Evolutionary conservation across 2,888 invertebrate species (phyloP).

Genomic region (Hydroisotoma schaefferi): DNA sequence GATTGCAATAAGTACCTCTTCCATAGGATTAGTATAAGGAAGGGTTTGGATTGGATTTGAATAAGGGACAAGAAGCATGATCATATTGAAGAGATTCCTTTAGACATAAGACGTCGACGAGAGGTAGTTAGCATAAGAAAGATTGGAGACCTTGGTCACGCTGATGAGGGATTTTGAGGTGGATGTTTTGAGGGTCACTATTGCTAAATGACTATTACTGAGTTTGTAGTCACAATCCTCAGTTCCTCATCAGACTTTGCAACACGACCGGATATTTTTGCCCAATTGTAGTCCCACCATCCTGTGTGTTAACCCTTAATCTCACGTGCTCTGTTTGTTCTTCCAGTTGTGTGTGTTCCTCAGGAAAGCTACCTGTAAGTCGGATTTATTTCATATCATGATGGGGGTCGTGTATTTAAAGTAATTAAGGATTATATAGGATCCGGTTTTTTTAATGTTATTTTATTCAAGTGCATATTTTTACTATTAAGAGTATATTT

Average conservation of each 20-base stretch:
- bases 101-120: neutral
- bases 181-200: constrained; percentile 47
- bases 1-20: constrained; percentile 1
- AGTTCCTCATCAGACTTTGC: constrained; percentile 43
- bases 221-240: constrained; percentile 36
- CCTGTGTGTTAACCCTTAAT: constrained; percentile 2
- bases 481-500: no score
- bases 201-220: constrained; percentile 43
- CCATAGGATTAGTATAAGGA: neutral
- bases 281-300: neutral
- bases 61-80: neutral
- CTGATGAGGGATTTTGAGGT: constrained; percentile 47
- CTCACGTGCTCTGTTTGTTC: neutral
- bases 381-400: no score
- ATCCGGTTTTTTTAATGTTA: no score
- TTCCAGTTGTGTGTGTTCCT: neutral
- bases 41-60: constrained; percentile 10
- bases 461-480: no score
- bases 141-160: constrained; percentile 42
- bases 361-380: neutral
- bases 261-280: constrained; percentile 16
- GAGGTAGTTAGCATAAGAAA: constrained; percentile 15
- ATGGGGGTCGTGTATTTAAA: no score
- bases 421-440: no score
- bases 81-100: neutral